Conservation (phyloP, 1,140 invertebrate species). For the Drosophila parvula region DNA sequence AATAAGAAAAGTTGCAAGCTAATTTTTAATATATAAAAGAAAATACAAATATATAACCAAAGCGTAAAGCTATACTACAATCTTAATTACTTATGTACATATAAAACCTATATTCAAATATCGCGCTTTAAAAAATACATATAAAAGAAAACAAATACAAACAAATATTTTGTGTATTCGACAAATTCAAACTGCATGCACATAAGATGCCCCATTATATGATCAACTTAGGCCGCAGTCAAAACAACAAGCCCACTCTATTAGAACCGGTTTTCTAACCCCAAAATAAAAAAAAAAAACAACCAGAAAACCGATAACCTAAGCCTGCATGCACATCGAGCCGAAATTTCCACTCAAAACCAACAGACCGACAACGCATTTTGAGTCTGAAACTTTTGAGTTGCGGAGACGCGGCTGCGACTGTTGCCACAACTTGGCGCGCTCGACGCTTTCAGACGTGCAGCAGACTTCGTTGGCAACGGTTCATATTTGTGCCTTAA, state of each 20-base stretch:
- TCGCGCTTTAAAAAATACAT: too few relatives aligned
- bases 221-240: constrained; percentile 2
- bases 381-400: constrained; percentile 3
- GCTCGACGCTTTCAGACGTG: constrained; percentile 52
- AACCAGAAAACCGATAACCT: not conserved
- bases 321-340: constrained; percentile 9
- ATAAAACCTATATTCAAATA: too few relatives aligned
- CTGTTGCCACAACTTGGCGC: not conserved
- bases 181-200: constrained; percentile 2
- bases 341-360: constrained; percentile 40
- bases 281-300: not conserved
- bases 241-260: constrained; percentile 5
- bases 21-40: too few relatives aligned
- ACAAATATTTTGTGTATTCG: not conserved
- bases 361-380: not conserved
- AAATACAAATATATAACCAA: too few relatives aligned
- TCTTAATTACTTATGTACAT: not conserved
- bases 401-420: not conserved
- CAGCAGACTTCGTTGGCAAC: constrained; percentile 62
- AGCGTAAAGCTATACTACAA: not conserved
- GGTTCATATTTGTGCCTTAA: constrained; percentile 45
- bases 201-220: constrained; percentile 21
- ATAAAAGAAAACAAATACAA: not conserved
- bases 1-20: too few relatives aligned
- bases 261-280: constrained; percentile 35